Percentiles rank a stretch among this genome's conserved stretches.
These are phyloP conservation scores for Salvelinus alpinus DNA, from an alignment of 2,113 vertebrate genomes.

Conservation along the genomic window DNA sequence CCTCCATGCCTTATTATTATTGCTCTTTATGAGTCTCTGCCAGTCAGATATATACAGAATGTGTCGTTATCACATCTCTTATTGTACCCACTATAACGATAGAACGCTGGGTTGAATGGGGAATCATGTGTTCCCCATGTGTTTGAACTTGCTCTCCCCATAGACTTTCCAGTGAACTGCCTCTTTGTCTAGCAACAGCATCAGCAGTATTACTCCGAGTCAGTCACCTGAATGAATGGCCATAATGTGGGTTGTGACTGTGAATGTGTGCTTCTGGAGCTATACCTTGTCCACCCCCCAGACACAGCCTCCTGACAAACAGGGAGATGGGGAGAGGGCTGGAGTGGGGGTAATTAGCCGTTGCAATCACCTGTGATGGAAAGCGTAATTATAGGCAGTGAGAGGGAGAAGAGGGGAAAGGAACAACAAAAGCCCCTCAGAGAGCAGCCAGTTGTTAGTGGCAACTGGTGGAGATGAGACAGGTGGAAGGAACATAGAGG, in stretches of 20 bases:
- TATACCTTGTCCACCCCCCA: not conserved
- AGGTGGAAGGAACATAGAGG: slow-evolving; percentile 7
- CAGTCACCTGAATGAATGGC: slow-evolving; percentile 2
- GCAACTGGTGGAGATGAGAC: slow-evolving; percentile 49
- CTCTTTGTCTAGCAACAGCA: not conserved
- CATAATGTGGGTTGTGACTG: not conserved
- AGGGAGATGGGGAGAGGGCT: not conserved
- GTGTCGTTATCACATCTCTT: not conserved
- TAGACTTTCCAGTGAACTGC: too few species aligned
- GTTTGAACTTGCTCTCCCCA: not conserved
- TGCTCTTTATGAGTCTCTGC: too few species aligned
- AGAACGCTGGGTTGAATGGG: not conserved
- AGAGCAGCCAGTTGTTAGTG: slow-evolving; percentile 53
- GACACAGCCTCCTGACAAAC: not conserved
- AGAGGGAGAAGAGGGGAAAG: slow-evolving; percentile 27
- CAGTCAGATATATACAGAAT: too few species aligned
- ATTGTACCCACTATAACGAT: not conserved
- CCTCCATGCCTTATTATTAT: too few species aligned
- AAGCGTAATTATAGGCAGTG: slow-evolving; percentile 54
- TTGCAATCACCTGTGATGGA: slow-evolving; percentile 58
- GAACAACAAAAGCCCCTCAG: slow-evolving; percentile 48
- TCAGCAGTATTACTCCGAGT: too few species aligned
- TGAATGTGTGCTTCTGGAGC: not conserved
- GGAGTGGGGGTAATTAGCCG: slow-evolving; percentile 55
- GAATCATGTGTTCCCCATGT: not conserved